Evolutionary conservation across 2,113 vertebrate genomes (phyloP), one percentile per base, ranked within the genome.

Genomic region (Lutjanus erythropterus): DNA sequence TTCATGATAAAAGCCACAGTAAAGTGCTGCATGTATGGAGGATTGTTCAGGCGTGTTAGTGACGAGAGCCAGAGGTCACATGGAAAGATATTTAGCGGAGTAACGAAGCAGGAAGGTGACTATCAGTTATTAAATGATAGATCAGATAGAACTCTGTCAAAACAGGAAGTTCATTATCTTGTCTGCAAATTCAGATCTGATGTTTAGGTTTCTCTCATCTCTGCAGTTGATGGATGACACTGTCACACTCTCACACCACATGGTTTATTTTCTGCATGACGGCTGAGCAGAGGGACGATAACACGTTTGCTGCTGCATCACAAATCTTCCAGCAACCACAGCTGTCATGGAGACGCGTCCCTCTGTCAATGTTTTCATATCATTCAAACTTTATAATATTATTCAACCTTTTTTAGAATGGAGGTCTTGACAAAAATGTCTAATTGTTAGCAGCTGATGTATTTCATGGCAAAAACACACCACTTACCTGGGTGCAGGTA

Each of bases 111-210:
- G 70, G 71, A 76, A 70, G 58, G 19, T 15, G 49, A 21, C 35
- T 27, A 55, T 59, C 66, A 27, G 19, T 66, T 23, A n/a, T 62
- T 44, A 5, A 47, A 27, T 56, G 16, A 60, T 11, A 19, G 39
- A 77, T 73, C 19, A 68, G 53, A 67, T 53, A 8, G 16, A 52
- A 56, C 15, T n/a, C 6, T 49, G 60, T 56, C 23, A 41, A 72
- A 71, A 70, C 59, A 70, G 76, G 83, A 80, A 80, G 19, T 33
- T 59, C 66, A 39, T 50, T 29, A 18, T 59, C 49, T 23, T 12
- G 10, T 61, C 12, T 41, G 27, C 29, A 35, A 49, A 75, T 74
- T 84, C 44, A 80, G 44, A 79, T 79, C 21, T 65, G 44, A 29
- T 50, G 19, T 65, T 77, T 59, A 41, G 35, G 31, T 67, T 65